Evolutionary conservation across 2,888 invertebrate species (phyloP), one percentile per base, ranked within the genome.

Genomic region (Brenthis hecate): DNA sequence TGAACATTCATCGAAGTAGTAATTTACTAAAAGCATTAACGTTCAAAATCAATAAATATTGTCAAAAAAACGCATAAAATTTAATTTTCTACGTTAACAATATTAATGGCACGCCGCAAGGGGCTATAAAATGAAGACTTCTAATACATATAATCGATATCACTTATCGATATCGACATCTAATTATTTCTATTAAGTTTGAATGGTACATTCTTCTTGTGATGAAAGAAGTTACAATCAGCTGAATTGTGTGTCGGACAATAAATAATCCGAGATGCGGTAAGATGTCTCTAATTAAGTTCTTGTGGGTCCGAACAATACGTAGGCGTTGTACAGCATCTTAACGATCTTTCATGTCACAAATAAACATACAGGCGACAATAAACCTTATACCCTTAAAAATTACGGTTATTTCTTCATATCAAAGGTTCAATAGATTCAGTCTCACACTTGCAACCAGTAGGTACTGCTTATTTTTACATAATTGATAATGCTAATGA

Each of bases 281-380:
- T 85, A 87, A 88, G 83, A 87, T 81, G 82, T 81, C 78, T 85
- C 91, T 91, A 91, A 91, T 91, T 91, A 91, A 91, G 91, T 89
- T 89, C 90, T 89, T 88, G 86, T 87, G 85, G 77, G 83, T 81
- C 80, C 78, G 80, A 77, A 81, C 81, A 75, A 74, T 72, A 85
- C 85, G 91, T 91, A 83, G 91, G 91, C 82, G 85, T 65, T 61
- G 48, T 19, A 14, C 61, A 50, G 69, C 66, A 65, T 67, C 68
- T 71, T 73, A 84, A 84, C 83, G 84, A 86, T 82, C 81, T 79
- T 79, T 75, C 74, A 74, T 67, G 72, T 66, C 19, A 64, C 23
- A 47, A 1, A 14, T 19, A 50, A 70, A 66, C 63, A 64, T 70
- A 69, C 66, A 75, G 64, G 71, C 71, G 16, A 84, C 78, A 76